Evolutionary conservation across 2,797 vertebrate genomes (phyloP).

Genomic region (Simalia tracyae): DNA sequence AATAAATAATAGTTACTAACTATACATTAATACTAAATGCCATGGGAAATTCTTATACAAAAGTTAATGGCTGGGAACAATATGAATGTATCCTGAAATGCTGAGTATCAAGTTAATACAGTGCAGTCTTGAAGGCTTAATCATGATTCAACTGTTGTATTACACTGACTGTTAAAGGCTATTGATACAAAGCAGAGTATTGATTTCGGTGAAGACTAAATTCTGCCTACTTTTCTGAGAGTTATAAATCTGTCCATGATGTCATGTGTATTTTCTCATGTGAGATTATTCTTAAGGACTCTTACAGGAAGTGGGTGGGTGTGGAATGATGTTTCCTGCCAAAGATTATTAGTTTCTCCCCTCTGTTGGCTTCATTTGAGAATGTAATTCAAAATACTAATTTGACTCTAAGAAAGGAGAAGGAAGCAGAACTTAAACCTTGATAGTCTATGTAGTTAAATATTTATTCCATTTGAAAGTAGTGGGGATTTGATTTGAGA

Average conservation of each 20-base stretch:
- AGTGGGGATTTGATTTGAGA: background rate
- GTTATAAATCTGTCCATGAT: conserved; percentile 6
- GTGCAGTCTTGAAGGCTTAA: conserved; percentile 13
- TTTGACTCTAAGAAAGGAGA: background rate
- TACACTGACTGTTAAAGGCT: background rate
- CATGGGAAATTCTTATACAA: conserved; percentile 8
- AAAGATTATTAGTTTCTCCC: background rate
- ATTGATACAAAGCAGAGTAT: conserved; percentile 3
- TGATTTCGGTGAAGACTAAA: background rate
- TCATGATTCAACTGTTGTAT: conserved; percentile 16
- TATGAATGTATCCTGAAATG: conserved; percentile 22
- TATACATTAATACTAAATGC: conserved; percentile 7
- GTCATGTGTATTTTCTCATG: background rate
- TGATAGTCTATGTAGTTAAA: background rate
- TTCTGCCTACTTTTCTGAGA: background rate
- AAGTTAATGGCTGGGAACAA: conserved; percentile 18
- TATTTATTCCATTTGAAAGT: background rate
- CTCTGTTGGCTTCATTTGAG: background rate
- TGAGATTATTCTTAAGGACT: background rate
- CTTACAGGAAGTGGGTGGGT: background rate
- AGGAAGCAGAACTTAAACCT: no score
- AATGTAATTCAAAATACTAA: background rate
- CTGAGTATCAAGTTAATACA: background rate
- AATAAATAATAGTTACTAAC: conserved; percentile 1
- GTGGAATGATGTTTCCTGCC: background rate